Base-by-base conservation (phyloP, 2,888 invertebrate genomes). In the Dicranocentrus wangi region DNA sequence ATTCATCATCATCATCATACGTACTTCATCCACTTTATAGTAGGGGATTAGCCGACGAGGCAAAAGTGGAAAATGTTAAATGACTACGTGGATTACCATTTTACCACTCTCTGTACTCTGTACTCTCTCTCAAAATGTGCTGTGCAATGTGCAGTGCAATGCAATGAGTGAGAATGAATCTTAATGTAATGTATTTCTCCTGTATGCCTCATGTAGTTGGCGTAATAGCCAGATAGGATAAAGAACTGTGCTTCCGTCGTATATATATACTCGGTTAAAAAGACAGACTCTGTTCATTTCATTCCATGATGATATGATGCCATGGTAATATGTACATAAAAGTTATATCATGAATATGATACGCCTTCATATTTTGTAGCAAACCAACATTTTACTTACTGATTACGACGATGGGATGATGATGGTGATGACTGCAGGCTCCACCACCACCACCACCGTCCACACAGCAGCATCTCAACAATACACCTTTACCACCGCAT, bases 321-420 rank as follows among this genome's bases (percentile, higher is more conserved):
- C 13, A n/a, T n/a, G n/a, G n/a, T 3, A n/a, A n/a, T 7, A 47
- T 5, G 5, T 47, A 47, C 15, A 10, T 3, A n/a, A n/a, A n/a
- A 47, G 13, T 47, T 47, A 47, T 47, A 10, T 47, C 47, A n/a
- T 32, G 32, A 3, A 32, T 32, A 47, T 47, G 47, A 47, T 47
- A 47, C 47, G n/a, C 15, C 3, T 10, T 32, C 47, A 47, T n/a
- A 47, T n/a, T 7, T 15, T 3, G n/a, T 3, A 47, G 15, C 47
- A 70, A 70, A 70, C 58, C 39, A 71, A 27, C 58, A 60, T 58
- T 71, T 55, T 71, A 71, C 71, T 71, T 60, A 60, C 60, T 71
- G 42, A 71, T 71, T 71, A 60, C 51, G 19, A 19, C 7, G 15
- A 15, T 51, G 15, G 3, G 51, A n/a, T n/a, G 51, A 17, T 3